Percentiles rank a stretch among this genome's conserved stretches.
Conservation (phyloP, 2,113 vertebrate species). For the Globicephala melas region DNA sequence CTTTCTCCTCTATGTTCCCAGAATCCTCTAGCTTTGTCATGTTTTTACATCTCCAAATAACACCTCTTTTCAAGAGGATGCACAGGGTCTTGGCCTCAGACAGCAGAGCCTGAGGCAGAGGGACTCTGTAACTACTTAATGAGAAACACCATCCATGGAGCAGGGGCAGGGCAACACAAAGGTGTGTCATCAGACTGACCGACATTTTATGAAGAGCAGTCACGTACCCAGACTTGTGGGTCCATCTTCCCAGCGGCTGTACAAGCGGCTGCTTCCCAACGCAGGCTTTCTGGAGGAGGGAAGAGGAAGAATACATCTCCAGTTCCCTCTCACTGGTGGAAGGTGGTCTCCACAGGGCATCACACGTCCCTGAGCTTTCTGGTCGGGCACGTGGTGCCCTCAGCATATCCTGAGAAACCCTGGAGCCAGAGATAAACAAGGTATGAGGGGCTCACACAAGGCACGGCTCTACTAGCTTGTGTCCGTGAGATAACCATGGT, state of each 20-base stretch:
- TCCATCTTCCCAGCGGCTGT: neutral
- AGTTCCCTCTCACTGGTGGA: neutral
- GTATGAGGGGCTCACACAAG: rapidly evolving
- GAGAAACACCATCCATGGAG: neutral
- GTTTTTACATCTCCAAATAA: neutral
- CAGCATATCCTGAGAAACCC: neutral
- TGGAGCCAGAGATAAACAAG: no score
- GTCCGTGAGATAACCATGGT: neutral
- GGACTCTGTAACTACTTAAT: no score
- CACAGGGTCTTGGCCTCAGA: neutral
- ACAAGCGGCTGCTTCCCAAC: neutral
- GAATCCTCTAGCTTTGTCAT: neutral
- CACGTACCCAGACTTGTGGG: neutral
- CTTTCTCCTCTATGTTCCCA: neutral
- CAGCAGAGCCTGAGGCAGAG: neutral
- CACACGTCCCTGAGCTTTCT: neutral
- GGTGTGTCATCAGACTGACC: rapidly evolving
- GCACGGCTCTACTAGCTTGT: rapidly evolving
- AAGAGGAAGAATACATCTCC: no score
- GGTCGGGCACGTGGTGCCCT: rapidly evolving
- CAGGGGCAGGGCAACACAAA: rapidly evolving
- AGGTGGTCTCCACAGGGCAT: neutral
- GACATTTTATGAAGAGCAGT: no score
- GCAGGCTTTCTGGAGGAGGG: neutral
- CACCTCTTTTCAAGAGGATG: neutral